Base-by-base conservation (phyloP, 2,888 invertebrate genomes). In the Molanna angustata region DNA sequence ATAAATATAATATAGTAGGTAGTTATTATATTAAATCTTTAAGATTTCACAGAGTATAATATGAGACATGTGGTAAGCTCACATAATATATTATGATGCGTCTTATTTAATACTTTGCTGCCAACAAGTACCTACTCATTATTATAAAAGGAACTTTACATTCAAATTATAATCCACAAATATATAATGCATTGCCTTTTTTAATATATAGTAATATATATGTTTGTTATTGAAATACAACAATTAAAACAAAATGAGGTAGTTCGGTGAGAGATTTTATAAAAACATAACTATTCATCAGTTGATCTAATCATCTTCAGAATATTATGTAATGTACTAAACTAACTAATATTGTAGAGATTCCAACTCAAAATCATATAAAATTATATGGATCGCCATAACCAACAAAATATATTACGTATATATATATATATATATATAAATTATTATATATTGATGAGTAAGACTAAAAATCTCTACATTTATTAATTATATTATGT, bases 31-130 rank as follows among this genome's bases (percentile, higher is more conserved):
- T 31, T 32, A n/a, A n/a, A n/a, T n/a, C n/a, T n/a, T 41, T 31
- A 17, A 21, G 50, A 50, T 44, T 32, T 18, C 22, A 51, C 42
- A 48, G 53, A 57, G 44, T 48, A 47, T 37, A 18, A 49, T 33
- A 48, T 49, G 57, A 49, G 57, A 54, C 54, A 55, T 35, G 54
- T 52, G 57, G 54, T 54, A 52, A 58, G 57, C 57, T 52, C 54
- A 54, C 52, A 47, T n/a, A n/a, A n/a, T n/a, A n/a, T n/a, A 31
- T 40, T 18, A 18, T 44, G 35, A 47, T 31, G 42, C 41, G 54
- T 47, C 54, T 54, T 49, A 58, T 39, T 31, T 40, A n/a, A 54
- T 56, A 58, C 56, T 56, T 57, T 56, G 58, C 58, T 58, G 58
- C 58, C 56, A 49, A 53, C 20, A 50, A 51, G 45, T 54, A 42